Base-by-base conservation (phyloP, 1,140 invertebrate genomes). In the Drosophila ercepeae region DNA sequence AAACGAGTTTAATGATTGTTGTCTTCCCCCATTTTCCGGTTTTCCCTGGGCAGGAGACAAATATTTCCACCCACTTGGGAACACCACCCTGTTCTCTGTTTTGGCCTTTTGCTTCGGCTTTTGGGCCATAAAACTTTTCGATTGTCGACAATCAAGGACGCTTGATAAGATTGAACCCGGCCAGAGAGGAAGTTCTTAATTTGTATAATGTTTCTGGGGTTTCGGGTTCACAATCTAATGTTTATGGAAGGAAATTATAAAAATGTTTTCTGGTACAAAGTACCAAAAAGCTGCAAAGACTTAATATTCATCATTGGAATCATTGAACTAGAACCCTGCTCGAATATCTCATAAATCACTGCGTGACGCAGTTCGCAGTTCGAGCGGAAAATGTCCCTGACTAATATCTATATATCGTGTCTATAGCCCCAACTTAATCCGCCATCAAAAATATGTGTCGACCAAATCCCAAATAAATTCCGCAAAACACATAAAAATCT, bases 401-500 rank as follows among this genome's bases (percentile, higher is more conserved):
- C 63, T 67, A 67, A 45, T 63, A 42, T 69, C 18, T 53, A 58
- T 49, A 46, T 72, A 6, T 23, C 41, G 51, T 50, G 25, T 27
- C 9, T 53, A 41, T 16, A 14, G 36, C 41, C 46, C 23, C 48
- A 27, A 19, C 42, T 67, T 84, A 83, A 81, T 81, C 77, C 67
- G 42, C 61, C 64, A 55, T 65, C 53, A 59, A 61, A 70, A 75
- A 78, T 84, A 84, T 79, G 54, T 82, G 78, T 73, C 59, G 74
- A 57, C 19, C 16, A 14, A 45, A 44, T 34, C 63, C 53, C 67
- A 63, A 76, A 82, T 67, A 67, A 67, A 72, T 61, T 76, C 51
- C 59, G 46, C 57, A 54, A 63, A 68, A 73, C 21, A 42, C 13
- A 61, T 41, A 61, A 61, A 49, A 64, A 55, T 9, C 1, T 41